These are phyloP conservation scores for Megalurothrips usitatus DNA, from an alignment of 2,888 invertebrate genomes.

Conservation along the genomic window DNA sequence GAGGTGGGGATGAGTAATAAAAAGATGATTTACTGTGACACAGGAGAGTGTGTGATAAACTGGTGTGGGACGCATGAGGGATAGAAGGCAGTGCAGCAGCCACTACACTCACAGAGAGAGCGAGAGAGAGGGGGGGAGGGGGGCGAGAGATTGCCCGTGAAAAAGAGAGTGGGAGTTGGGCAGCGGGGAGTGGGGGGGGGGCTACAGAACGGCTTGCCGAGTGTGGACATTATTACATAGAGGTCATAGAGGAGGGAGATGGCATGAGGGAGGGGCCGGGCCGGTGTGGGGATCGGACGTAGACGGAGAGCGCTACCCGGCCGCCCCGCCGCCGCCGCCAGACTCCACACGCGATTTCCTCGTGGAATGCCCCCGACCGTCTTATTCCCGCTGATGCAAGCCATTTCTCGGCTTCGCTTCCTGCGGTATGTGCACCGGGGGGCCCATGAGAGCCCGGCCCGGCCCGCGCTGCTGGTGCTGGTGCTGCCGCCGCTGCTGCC, in stretches of 20 bases:
- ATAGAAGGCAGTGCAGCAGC: conserved; percentile 7
- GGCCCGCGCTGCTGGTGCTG: not conserved
- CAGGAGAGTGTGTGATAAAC: conserved; percentile 22
- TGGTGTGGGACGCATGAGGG: conserved; percentile 21
- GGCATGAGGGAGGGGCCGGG: no score
- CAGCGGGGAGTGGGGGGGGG: not conserved
- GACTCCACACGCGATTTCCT: not conserved
- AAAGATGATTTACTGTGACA: conserved; percentile 25
- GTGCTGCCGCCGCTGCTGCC: not conserved
- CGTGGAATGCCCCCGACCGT: not conserved
- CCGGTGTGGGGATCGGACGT: no score
- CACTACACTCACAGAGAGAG: not conserved
- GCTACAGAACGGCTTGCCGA: not conserved
- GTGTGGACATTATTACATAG: no score
- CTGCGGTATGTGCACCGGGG: conserved; percentile 17
- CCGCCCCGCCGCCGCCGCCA: not conserved
- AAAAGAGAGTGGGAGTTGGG: not conserved
- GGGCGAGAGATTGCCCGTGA: not conserved
- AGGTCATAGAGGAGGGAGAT: no score
- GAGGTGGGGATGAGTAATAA: conserved; percentile 24
- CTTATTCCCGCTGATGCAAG: not conserved
- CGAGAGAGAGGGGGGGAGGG: not conserved
- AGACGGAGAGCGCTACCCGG: no score
- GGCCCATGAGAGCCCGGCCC: not conserved
- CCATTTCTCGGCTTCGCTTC: conserved; percentile 6